Conservation (phyloP, 2,113 vertebrate species). For the Phalacrocorax brasilianus region DNA sequence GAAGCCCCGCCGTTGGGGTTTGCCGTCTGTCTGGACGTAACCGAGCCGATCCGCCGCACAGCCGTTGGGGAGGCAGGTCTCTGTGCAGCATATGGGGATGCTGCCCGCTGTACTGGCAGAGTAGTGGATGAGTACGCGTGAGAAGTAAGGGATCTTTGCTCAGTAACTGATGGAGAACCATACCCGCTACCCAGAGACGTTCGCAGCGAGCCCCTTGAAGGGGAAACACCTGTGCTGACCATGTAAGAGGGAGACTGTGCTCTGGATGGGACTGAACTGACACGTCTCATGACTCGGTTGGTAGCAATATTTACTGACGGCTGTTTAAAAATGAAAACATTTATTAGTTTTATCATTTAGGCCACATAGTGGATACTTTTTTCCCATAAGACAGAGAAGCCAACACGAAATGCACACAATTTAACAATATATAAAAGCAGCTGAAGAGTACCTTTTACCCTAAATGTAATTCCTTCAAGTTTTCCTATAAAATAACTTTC, state of each 20-base stretch:
- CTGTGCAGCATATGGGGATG: conserved; percentile 82
- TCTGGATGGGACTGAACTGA: conserved; percentile 94
- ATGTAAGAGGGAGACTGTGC: conserved; percentile 91
- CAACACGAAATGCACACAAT: background rate
- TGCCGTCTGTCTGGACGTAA: conserved; percentile 74
- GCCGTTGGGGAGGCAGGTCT: conserved; percentile 83
- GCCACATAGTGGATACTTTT: background rate
- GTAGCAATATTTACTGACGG: conserved; percentile 68
- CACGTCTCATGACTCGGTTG: conserved; percentile 88
- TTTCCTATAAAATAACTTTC: background rate
- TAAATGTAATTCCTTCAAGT: background rate
- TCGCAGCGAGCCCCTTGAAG: conserved; percentile 89
- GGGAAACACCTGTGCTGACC: conserved; percentile 82
- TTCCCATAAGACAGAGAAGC: background rate
- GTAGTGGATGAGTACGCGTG: conserved; percentile 86
- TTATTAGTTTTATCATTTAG: background rate
- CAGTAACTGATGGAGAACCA: conserved; percentile 83
- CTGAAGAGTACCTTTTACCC: background rate
- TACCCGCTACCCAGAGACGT: conserved; percentile 85
- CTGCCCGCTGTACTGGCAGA: conserved; percentile 82
- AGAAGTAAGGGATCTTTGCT: conserved; percentile 81
- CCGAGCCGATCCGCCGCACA: conserved; percentile 81
- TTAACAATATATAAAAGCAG: background rate
- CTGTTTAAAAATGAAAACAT: conserved; percentile 64
- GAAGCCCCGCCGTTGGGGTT: conserved; percentile 75